A percentile compares a stretch with the other conserved stretches of the same genome.
Evolutionary conservation across 2,113 vertebrate species (phyloP).

Genomic region (Leptosomus discolor): DNA sequence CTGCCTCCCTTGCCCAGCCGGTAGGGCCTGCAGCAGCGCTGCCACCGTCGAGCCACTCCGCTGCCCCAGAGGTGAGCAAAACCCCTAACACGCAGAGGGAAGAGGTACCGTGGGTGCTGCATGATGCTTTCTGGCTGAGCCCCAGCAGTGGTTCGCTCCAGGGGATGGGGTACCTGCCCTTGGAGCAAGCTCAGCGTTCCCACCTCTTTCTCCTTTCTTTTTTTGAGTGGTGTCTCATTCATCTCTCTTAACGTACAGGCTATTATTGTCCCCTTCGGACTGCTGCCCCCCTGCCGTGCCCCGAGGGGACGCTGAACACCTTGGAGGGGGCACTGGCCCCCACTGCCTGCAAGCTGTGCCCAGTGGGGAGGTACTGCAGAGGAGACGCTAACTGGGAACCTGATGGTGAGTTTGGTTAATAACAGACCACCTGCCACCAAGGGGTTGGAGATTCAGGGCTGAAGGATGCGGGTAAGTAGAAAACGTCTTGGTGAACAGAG

Average conservation of each 20-base stretch:
- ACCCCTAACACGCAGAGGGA: accelerated
- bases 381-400: conserved; percentile 79
- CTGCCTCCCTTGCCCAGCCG: conserved; percentile 82
- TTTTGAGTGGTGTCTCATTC: not conserved
- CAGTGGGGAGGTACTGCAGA: conserved; percentile 81
- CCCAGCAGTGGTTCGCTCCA: accelerated
- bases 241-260: conserved; percentile 61
- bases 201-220: no score
- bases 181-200: not conserved
- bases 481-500: accelerated
- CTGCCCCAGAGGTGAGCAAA: conserved; percentile 83
- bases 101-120: no score
- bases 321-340: conserved; percentile 70
- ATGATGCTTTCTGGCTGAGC: not conserved
- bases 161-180: not conserved
- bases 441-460: not conserved
- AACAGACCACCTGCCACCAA: no score
- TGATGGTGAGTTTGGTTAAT: conserved; percentile 71
- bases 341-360: conserved; percentile 80
- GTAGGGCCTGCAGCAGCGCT: conserved; percentile 71
- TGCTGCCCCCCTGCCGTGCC: conserved; percentile 76
- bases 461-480: not conserved
- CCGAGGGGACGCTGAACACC: conserved; percentile 78
- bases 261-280: conserved; percentile 80
- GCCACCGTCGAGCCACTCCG: conserved; percentile 74